Percentiles rank a stretch among this genome's conserved stretches.
Conservation (phyloP, 2,797 vertebrate genomes). For the Tadarida brasiliensis region DNA sequence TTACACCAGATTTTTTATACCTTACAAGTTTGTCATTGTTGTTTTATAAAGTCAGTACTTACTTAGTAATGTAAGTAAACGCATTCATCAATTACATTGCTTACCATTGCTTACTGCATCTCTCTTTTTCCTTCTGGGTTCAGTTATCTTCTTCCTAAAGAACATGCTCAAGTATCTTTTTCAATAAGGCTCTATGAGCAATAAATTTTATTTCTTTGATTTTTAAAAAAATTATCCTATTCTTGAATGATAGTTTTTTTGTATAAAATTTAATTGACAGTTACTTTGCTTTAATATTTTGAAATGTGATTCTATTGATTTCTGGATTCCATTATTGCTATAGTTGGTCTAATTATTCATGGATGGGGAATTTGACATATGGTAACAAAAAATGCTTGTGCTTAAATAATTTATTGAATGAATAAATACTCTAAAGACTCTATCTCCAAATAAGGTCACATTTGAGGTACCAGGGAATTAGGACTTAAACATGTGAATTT, state of each 20-base stretch:
- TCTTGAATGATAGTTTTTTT: background rate
- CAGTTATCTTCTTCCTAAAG: conserved; percentile 21
- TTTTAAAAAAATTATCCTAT: background rate
- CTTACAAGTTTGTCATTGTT: background rate
- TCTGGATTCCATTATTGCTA: background rate
- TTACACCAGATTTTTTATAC: background rate
- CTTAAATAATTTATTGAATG: no score
- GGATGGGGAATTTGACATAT: no score
- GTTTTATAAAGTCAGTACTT: background rate
- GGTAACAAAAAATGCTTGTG: no score
- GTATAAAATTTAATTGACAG: background rate
- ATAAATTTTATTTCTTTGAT: background rate
- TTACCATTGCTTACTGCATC: background rate
- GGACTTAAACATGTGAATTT: no score
- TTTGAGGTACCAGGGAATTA: no score
- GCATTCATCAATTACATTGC: background rate
- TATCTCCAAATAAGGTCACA: no score
- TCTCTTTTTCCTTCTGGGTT: background rate
- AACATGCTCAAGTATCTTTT: background rate
- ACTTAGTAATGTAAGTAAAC: background rate
- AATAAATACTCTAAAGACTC: no score
- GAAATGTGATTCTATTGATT: background rate
- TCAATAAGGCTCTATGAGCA: background rate
- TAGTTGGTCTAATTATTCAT: background rate
- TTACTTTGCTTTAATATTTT: conserved; percentile 9